Percentiles rank a stretch among this genome's conserved stretches.
Evolutionary conservation across 2,888 invertebrate genomes (phyloP).

Genomic region (Stramonita haemastoma): DNA sequence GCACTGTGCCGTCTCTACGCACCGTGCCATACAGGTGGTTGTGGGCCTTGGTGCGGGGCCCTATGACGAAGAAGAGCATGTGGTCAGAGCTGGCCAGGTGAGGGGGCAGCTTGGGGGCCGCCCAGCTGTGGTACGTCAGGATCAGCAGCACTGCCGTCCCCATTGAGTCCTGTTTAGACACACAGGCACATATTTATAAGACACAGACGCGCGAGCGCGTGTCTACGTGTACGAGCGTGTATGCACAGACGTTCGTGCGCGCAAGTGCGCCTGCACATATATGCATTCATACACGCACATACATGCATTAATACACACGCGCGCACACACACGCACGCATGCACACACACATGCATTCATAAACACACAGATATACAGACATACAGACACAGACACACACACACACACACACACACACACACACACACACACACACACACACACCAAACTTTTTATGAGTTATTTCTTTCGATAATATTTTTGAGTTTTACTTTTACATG

Average conservation of each 20-base stretch:
- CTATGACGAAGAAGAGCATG: conserved; percentile 63
- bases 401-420: background rate
- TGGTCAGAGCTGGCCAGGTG: conserved; percentile 58
- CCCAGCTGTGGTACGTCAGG: conserved; percentile 44
- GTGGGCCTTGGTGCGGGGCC: conserved; percentile 69
- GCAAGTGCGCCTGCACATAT: too few species aligned
- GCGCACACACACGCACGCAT: too few species aligned
- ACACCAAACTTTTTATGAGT: too few species aligned
- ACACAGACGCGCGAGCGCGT: background rate
- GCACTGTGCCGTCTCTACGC: background rate
- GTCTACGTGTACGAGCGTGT: background rate
- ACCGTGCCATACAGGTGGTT: conserved; percentile 70
- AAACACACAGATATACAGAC: too few species aligned
- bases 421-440: background rate
- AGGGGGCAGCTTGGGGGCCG: conserved; percentile 56
- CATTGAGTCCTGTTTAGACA: conserved; percentile 62
- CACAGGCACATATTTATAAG: background rate
- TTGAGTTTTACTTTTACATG: too few species aligned
- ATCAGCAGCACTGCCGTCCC: conserved; percentile 64
- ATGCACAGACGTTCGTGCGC: background rate
- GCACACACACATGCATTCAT: too few species aligned
- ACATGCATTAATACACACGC: too few species aligned
- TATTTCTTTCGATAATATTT: too few species aligned
- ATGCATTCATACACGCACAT: too few species aligned
- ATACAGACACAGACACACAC: background rate